phyloP scores from a whole-genome alignment of 2,888 invertebrate genomes.

The Carterocephalus palaemon region DNA sequence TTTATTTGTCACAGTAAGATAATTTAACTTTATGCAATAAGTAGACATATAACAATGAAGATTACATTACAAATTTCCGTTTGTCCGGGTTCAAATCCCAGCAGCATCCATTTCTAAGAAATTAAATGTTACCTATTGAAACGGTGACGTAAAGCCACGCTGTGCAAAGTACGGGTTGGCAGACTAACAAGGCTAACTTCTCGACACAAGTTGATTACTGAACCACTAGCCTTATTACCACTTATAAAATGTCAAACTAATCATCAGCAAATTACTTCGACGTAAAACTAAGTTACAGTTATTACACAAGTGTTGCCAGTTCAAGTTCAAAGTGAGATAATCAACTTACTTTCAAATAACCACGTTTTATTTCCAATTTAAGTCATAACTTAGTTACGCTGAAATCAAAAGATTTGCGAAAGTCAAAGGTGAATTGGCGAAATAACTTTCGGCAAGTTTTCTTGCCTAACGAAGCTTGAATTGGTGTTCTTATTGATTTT shows the following conservation, averaged over 20 bases:
- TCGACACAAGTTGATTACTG: too few relatives aligned
- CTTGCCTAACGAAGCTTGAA: slow-evolving; percentile 20
- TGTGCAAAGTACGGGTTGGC: too few relatives aligned
- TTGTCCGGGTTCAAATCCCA: too few relatives aligned
- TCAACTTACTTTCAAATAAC: slow-evolving; percentile 21
- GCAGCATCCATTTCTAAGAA: too few relatives aligned
- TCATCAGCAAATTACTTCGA: slow-evolving; percentile 5
- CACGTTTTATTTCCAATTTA: slow-evolving; percentile 25
- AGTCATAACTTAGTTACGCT: slow-evolving; percentile 21
- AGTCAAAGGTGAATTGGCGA: slow-evolving; percentile 23
- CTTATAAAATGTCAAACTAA: background rate
- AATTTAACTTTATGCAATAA: too few relatives aligned
- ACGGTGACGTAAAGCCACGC: too few relatives aligned
- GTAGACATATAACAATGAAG: too few relatives aligned
- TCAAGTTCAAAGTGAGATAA: slow-evolving; percentile 16
- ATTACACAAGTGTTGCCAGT: slow-evolving; percentile 7
- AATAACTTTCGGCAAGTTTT: slow-evolving; percentile 18
- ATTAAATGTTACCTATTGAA: too few relatives aligned
- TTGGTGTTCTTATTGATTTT: slow-evolving; percentile 16
- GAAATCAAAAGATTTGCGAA: slow-evolving; percentile 22
- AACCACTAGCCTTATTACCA: background rate
- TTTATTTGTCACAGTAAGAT: too few relatives aligned
- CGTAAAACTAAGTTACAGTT: slow-evolving; percentile 4
- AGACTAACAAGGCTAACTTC: too few relatives aligned
- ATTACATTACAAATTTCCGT: too few relatives aligned